Evolutionary conservation across 1,140 invertebrate species (phyloP), one percentile per base, ranked within the genome.

Genomic region (Drosophila micromelanica): DNA sequence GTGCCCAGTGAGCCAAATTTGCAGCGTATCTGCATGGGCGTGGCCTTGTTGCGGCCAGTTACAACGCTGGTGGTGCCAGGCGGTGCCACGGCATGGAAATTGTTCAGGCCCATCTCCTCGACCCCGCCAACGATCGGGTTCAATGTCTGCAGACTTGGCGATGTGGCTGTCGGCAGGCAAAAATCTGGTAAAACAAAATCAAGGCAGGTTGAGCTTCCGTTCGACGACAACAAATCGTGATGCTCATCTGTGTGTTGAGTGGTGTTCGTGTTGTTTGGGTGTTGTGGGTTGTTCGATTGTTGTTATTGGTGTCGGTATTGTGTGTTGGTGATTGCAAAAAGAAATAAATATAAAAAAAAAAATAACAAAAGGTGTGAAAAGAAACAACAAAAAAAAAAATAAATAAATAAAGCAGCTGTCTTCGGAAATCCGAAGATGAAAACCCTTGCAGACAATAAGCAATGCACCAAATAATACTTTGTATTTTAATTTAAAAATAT

Each of bases 1-100:
- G 96, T 96, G 38, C 98, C 98, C 49, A 99, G 93, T 73, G 97
- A 96, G 40, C 98, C 98, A 94, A 99, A 99, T 93, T 98, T 99
- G 92, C 95, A 97, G 48, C 97, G 95, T 84, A 96, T 96, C 90
- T 97, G 96, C 96, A 97, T 97, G 2, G 96, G 95, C 5, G 95
- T 95, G 9, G 96, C 94, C 91, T 97, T 96, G 23, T 94, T 94
- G 2, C 95, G 94, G 37, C 96, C 94, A 0, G 94, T 93, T 17
- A 91, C 86, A 20, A 84, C 85, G 37, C 80, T 92, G 11, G 90
- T 91, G 5, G 80, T 89, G 55, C 75, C 81, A 0, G 77, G 81
- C 0, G 73, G 73, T 0, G 87, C 80, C 3, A 89, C 87, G 15
- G 87, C 49, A 93, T 92, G 49, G 92, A 93, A 69, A 70, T 80